phyloP scores from a whole-genome alignment of 2,888 invertebrate genomes.

The Acanthococcus lagerstroemiae region DNA sequence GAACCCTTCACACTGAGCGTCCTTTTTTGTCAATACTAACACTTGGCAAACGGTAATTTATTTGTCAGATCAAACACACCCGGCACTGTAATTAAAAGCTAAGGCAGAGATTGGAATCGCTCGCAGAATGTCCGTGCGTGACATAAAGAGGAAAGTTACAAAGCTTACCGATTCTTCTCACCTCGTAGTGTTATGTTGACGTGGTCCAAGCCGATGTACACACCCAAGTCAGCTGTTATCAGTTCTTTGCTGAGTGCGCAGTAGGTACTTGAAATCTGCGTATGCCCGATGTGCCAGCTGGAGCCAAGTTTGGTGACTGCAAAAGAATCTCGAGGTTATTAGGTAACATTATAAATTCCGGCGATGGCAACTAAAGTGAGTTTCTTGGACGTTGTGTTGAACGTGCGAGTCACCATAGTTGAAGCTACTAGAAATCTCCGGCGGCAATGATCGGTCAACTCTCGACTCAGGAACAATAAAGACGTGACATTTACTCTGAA shows the following conservation, averaged over 20 bases:
- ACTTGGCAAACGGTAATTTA: too few relatives aligned
- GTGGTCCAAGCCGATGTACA: constrained; percentile 84
- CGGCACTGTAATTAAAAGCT: constrained; percentile 7
- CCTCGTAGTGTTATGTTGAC: constrained; percentile 91
- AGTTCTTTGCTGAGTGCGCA: constrained; percentile 82
- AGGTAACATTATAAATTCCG: constrained; percentile 39
- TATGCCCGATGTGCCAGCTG: constrained; percentile 82
- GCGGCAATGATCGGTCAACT: too few relatives aligned
- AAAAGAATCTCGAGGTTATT: too few relatives aligned
- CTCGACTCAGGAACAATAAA: too few relatives aligned
- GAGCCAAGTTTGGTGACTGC: constrained; percentile 82
- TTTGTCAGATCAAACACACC: constrained; percentile 14
- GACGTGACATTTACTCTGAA: too few relatives aligned
- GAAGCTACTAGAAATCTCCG: not conserved
- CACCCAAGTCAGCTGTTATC: constrained; percentile 77
- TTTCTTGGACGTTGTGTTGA: not conserved
- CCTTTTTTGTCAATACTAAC: too few relatives aligned
- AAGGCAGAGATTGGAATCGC: too few relatives aligned
- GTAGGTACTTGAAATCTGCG: constrained; percentile 74
- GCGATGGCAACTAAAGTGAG: not conserved
- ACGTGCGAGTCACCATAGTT: not conserved
- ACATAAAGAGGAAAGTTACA: not conserved
- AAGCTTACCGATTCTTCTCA: constrained; percentile 43
- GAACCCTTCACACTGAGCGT: too few relatives aligned
- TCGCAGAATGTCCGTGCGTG: not conserved